phyloP scores from a whole-genome alignment of 2,797 vertebrate species.

The Rhinophrynus dorsalis region DNA sequence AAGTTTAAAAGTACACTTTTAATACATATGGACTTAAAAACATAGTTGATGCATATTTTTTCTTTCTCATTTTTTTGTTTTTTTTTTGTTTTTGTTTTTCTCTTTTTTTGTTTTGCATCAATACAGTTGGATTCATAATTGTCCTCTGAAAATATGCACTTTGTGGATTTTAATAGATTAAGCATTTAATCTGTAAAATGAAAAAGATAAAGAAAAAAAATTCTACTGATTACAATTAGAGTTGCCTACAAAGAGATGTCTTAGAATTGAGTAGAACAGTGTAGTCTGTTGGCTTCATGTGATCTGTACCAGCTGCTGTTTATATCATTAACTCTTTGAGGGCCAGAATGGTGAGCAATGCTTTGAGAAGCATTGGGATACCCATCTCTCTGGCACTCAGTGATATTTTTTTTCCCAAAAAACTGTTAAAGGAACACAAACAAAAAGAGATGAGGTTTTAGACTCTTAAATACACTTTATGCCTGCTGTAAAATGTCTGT shows the following conservation, averaged over 20 bases:
- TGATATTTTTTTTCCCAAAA: too few species aligned
- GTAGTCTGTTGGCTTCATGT: conserved; percentile 48
- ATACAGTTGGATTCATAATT: neutral
- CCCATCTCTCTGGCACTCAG: too few species aligned
- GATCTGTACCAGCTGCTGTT: conserved; percentile 50
- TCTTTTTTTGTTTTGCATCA: too few species aligned
- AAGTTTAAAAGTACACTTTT: neutral
- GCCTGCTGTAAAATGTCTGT: too few species aligned
- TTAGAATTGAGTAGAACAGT: conserved; percentile 50
- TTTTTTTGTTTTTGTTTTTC: too few species aligned
- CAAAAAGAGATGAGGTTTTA: too few species aligned
- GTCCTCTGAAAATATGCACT: conserved; percentile 4
- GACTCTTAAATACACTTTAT: too few species aligned
- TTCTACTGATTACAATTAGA: conserved; percentile 20
- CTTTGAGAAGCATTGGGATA: too few species aligned
- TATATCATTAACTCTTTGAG: conserved; percentile 46
- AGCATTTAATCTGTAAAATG: neutral
- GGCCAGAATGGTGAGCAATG: too few species aligned
- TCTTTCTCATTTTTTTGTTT: too few species aligned
- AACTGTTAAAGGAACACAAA: too few species aligned
- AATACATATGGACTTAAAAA: neutral
- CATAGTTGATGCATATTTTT: neutral
- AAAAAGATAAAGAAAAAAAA: conserved; percentile 39
- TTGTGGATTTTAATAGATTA: conserved; percentile 12
- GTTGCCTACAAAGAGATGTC: conserved; percentile 11